These are phyloP conservation scores for Cirrhinus mrigala DNA, from an alignment of 2,797 vertebrate genomes.

Conservation along the genomic window DNA sequence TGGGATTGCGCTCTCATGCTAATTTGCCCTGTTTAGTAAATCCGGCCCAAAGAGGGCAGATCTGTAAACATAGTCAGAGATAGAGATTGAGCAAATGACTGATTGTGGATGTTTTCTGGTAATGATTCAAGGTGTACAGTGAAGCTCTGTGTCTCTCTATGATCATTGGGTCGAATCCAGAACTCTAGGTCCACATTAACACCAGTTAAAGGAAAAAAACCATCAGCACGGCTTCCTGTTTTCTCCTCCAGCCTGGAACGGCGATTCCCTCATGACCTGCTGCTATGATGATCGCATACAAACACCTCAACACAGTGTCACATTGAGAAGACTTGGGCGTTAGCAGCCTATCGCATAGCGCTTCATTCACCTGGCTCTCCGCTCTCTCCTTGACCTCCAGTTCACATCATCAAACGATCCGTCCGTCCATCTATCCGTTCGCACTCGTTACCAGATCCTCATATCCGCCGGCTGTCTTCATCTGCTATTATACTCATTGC, in stretches of 20 bases:
- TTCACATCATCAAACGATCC: slow-evolving; percentile 43
- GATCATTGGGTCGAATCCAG: neutral
- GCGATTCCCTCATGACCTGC: slow-evolving; percentile 53
- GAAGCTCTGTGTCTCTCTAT: slow-evolving; percentile 17
- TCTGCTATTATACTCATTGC: slow-evolving; percentile 53
- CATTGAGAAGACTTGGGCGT: neutral
- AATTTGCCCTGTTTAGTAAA: neutral
- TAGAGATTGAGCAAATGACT: neutral
- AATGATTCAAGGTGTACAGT: slow-evolving; percentile 1
- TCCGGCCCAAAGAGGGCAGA: neutral
- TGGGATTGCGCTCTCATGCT: neutral
- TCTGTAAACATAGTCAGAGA: neutral
- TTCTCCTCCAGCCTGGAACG: slow-evolving; percentile 41
- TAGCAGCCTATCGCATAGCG: neutral
- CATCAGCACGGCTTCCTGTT: slow-evolving; percentile 62
- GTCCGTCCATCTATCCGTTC: slow-evolving; percentile 20
- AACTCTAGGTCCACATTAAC: slow-evolving; percentile 30
- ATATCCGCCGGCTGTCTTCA: slow-evolving; percentile 57
- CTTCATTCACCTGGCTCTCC: slow-evolving; percentile 17
- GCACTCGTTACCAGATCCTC: slow-evolving; percentile 51
- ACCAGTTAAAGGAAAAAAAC: slow-evolving; percentile 17
- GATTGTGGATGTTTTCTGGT: slow-evolving; percentile 1
- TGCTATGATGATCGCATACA: slow-evolving; percentile 23
- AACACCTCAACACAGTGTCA: slow-evolving; percentile 17
- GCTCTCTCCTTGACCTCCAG: slow-evolving; percentile 48